Conservation (phyloP, 2,888 invertebrate species). For the Bedellia somnulentella region DNA sequence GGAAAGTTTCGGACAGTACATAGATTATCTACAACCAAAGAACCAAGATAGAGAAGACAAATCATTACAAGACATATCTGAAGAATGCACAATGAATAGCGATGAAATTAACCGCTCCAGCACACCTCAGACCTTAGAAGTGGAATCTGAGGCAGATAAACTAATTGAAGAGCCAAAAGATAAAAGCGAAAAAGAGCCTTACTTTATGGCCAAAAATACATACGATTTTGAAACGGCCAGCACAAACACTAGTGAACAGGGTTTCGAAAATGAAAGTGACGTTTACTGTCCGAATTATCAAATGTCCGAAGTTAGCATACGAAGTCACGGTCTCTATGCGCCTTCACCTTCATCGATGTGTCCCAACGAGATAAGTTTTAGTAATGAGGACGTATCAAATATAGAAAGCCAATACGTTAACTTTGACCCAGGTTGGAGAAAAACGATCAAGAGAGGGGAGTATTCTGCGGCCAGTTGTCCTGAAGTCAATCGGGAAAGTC, state of each 20-base stretch:
- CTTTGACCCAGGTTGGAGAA: conserved; percentile 57
- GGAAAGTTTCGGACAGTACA: conserved; percentile 53
- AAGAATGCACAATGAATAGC: conserved; percentile 48
- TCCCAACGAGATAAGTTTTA: conserved; percentile 51
- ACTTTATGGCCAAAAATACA: conserved; percentile 41
- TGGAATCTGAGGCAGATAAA: conserved; percentile 23
- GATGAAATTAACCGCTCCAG: conserved; percentile 36
- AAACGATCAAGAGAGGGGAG: conserved; percentile 40
- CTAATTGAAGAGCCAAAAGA: conserved; percentile 27
- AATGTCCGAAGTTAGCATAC: conserved; percentile 66
- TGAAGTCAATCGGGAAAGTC: conserved; percentile 45
- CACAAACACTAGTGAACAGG: conserved; percentile 47
- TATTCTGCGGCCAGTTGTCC: conserved; percentile 49
- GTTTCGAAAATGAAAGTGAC: conserved; percentile 63
- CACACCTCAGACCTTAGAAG: conserved; percentile 23
- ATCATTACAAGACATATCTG: conserved; percentile 46
- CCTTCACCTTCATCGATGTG: conserved; percentile 61
- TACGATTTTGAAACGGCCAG: conserved; percentile 51
- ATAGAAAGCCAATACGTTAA: conserved; percentile 59
- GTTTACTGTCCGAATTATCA: conserved; percentile 64
- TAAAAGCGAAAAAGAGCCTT: conserved; percentile 36
- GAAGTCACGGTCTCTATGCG: conserved; percentile 65
- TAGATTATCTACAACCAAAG: conserved; percentile 45
- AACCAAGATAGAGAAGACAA: conserved; percentile 38
- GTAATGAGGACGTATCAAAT: conserved; percentile 50